Conservation (phyloP, 2,888 invertebrate genomes). For the Diaphora mendica region DNA sequence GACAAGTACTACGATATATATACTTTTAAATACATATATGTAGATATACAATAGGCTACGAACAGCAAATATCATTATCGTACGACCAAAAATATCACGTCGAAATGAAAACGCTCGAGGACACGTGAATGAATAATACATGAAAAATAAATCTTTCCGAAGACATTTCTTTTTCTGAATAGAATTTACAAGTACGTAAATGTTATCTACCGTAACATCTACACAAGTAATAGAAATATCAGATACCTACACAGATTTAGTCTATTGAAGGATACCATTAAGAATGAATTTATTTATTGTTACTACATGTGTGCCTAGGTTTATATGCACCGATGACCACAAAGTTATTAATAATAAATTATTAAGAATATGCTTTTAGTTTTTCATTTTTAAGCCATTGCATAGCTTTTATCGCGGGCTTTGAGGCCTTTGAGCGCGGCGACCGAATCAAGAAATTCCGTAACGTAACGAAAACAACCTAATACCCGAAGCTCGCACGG, state of each 20-base stretch:
- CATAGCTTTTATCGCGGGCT: no score
- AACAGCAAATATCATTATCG: conserved; percentile 79
- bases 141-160: conserved; percentile 81
- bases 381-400: no score
- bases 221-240: conserved; percentile 49
- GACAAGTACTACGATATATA: not conserved
- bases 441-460: no score
- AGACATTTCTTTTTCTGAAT: conserved; percentile 70
- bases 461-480: no score
- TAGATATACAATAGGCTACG: conserved; percentile 48
- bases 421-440: no score
- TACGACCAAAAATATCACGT: conserved; percentile 73
- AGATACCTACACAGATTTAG: conserved; percentile 7
- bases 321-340: not conserved
- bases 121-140: conserved; percentile 83
- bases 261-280: not conserved
- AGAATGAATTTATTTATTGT: not conserved
- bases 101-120: conserved; percentile 80
- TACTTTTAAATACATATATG: conserved; percentile 35
- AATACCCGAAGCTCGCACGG: no score
- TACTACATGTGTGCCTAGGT: not conserved
- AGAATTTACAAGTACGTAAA: conserved; percentile 73
- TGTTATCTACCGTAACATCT: conserved; percentile 62
- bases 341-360: not conserved
- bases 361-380: not conserved